Base-by-base conservation (phyloP, 2,797 vertebrate genomes). In the Gymnothorax javanicus region DNA sequence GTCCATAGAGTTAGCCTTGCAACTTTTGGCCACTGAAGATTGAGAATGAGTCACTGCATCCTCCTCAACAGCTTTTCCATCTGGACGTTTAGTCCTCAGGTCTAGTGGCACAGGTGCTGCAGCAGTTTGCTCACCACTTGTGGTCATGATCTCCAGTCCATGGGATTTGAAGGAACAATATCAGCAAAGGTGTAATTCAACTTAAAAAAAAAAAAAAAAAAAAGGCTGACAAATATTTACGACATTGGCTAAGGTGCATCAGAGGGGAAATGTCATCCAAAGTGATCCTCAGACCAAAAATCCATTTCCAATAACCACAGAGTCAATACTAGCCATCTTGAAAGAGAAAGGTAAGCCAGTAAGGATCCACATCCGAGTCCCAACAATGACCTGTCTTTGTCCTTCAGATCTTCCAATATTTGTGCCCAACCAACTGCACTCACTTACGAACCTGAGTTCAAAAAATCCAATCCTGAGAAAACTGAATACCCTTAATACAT, bases 41-140 rank as follows among this genome's bases (percentile, higher is more conserved):
- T 87, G 62, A 43, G 79, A 25, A 50, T 11, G 33, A 54, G 25
- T 13, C 13, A 52, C 27, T 57, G 57, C 33, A 33, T 77, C 69
- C 82, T 75, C 82, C 20, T 84, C 88, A 60, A 85, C n/a, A 89
- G 86, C 89, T 86, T 91, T 92, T 85, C 92, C 94, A 86, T 91
- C 90, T 86, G 94, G 91, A 85, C 62, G 79, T 1, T 89, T 93
- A 87, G 90, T 96, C 91, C 94, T 92, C 88, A 96, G 91, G 92
- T 96, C 96, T 94, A 96, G 94, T 89, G 96, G 96, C 82, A 90
- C 93, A 1, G 88, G 0, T 57, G 73, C 86, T 58, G 90, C 54
- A 85, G 94, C 90, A 64, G 87, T 92, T 90, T 93, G 90, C 88
- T 93, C 91, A 86, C 91, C 90, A 90, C 95, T 94, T 95, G 95